Evolutionary conservation across 2,113 vertebrate species (phyloP).

Genomic region (Rhizomys pruinosus): DNA sequence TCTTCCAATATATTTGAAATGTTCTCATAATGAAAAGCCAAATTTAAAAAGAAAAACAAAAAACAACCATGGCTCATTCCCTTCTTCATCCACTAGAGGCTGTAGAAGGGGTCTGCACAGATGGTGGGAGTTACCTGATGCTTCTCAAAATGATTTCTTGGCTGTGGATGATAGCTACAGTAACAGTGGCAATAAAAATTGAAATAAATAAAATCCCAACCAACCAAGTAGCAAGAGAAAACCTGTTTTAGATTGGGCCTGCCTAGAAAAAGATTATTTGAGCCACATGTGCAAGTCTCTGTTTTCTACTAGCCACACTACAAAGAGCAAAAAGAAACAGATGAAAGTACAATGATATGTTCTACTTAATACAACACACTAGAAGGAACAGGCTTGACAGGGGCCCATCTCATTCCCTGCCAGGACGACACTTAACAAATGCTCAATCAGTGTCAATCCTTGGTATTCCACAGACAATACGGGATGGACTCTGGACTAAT

Average conservation of each 20-base stretch:
- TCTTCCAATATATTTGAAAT: not conserved
- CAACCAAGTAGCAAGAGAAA: not conserved
- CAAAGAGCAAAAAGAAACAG: slow-evolving; percentile 9
- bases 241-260: not conserved
- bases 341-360: not conserved
- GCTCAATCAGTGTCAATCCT: not conserved
- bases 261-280: not conserved
- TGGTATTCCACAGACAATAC: too few relatives aligned
- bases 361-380: not conserved
- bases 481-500: too few relatives aligned
- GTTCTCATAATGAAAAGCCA: not conserved
- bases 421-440: not conserved
- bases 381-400: not conserved
- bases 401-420: not conserved
- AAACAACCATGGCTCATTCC: not conserved
- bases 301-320: not conserved
- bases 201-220: not conserved
- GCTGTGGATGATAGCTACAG: not conserved
- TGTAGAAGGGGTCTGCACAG: not conserved
- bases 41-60: not conserved
- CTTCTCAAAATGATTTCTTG: slow-evolving; percentile 42
- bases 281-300: not conserved
- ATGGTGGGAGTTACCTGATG: not conserved
- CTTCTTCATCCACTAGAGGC: slow-evolving; percentile 4
- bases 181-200: not conserved